Evolutionary conservation across 2,888 invertebrate genomes (phyloP).

Genomic region (Elegia similella): DNA sequence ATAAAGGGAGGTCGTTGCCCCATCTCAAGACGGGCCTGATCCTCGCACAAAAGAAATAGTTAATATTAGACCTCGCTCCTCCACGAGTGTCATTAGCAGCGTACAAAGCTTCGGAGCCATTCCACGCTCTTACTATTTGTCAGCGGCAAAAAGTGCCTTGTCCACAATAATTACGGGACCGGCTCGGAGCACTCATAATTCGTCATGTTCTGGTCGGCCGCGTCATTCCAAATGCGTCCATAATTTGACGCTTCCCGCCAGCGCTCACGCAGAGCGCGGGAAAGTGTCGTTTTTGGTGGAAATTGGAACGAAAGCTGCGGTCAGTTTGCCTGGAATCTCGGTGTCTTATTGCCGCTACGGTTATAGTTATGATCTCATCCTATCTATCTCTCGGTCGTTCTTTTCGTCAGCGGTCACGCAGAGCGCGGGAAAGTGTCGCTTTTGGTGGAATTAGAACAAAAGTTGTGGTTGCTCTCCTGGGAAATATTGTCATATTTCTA

Average conservation of each 20-base stretch:
- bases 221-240: slow-evolving; percentile 71
- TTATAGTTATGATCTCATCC: too few species aligned
- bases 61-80: slow-evolving; percentile 73
- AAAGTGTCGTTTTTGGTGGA: slow-evolving; percentile 37
- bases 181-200: slow-evolving; percentile 77
- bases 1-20: slow-evolving; percentile 75
- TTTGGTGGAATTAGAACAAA: too few species aligned
- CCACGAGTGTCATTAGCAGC: slow-evolving; percentile 76
- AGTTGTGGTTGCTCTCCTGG: too few species aligned
- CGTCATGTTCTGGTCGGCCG: slow-evolving; percentile 80
- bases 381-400: too few species aligned
- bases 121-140: slow-evolving; percentile 79
- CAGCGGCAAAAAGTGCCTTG: slow-evolving; percentile 79
- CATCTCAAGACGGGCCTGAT: slow-evolving; percentile 58
- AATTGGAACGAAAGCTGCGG: background rate
- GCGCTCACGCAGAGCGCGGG: slow-evolving; percentile 59
- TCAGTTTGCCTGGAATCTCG: too few species aligned
- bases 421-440: too few species aligned
- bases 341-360: too few species aligned
- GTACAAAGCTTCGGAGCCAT: slow-evolving; percentile 75
- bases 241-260: slow-evolving; percentile 78
- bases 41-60: slow-evolving; percentile 78
- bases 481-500: too few species aligned
- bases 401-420: too few species aligned
- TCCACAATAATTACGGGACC: slow-evolving; percentile 81